Evolutionary conservation across 2,797 vertebrate species (phyloP).

Genomic region (Argya squamiceps): DNA sequence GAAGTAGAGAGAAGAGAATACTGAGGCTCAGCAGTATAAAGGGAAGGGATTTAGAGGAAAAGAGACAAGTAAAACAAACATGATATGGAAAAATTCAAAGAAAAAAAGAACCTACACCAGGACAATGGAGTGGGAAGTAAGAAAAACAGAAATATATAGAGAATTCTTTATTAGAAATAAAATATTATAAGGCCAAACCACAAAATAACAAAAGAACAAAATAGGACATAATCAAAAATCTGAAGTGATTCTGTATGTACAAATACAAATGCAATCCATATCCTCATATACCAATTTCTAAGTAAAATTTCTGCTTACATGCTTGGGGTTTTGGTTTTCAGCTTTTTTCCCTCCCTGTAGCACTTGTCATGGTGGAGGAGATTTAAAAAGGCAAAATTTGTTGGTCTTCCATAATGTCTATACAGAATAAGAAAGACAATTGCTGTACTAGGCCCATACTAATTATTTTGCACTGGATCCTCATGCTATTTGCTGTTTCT

Average conservation of each 20-base stretch:
- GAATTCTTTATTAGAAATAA: not conserved
- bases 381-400: not conserved
- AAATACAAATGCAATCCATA: not conserved
- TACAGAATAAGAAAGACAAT: not conserved
- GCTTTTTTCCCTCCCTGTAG: not conserved
- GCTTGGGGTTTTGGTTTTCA: not conserved
- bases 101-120: accelerated
- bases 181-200: not conserved
- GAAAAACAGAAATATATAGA: not conserved
- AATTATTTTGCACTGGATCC: not conserved
- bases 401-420: not conserved
- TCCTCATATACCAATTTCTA: not conserved
- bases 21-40: not conserved
- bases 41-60: not conserved
- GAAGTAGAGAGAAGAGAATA: not conserved
- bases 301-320: not conserved
- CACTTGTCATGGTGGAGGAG: accelerated
- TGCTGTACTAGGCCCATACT: not conserved
- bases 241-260: not conserved
- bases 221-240: not conserved
- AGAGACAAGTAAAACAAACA: not conserved
- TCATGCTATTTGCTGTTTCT: not conserved
- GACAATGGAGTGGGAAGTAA: not conserved
- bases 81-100: accelerated
- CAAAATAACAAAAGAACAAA: not conserved